phyloP scores from a whole-genome alignment of 2,113 vertebrate species.

The Murina feae region DNA sequence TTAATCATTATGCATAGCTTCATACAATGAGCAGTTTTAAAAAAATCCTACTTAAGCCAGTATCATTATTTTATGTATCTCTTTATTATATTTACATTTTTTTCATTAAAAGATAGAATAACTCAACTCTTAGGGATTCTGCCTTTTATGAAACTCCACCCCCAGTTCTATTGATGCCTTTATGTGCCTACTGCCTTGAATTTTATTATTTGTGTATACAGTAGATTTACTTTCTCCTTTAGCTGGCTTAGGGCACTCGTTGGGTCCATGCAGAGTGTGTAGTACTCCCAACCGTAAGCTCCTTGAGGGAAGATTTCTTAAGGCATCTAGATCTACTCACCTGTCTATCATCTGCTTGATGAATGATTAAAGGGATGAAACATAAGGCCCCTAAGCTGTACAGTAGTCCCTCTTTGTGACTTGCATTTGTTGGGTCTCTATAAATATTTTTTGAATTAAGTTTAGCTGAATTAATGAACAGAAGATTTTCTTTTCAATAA shows the following conservation, averaged over 20 bases:
- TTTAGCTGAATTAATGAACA: conserved; percentile 10
- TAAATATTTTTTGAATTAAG: neutral
- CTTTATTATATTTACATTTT: neutral
- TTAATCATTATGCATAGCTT: neutral
- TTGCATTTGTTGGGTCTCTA: neutral
- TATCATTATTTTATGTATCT: conserved; percentile 27
- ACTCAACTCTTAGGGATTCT: neutral
- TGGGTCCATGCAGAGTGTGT: neutral
- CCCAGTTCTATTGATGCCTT: neutral
- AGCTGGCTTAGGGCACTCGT: neutral
- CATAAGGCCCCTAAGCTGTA: neutral
- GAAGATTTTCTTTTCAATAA: neutral
- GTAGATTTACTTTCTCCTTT: neutral
- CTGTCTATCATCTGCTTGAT: neutral
- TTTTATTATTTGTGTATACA: neutral
- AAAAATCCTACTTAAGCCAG: neutral
- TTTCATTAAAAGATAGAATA: neutral
- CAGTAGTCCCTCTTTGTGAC: neutral
- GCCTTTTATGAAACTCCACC: neutral
- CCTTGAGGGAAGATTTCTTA: neutral
- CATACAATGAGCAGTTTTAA: neutral
- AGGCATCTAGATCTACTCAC: neutral
- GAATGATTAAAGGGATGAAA: neutral
- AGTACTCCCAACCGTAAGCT: neutral
- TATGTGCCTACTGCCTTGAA: neutral